Base-by-base conservation (phyloP, 2,113 vertebrate genomes). In the Chloroceryle aenea region DNA sequence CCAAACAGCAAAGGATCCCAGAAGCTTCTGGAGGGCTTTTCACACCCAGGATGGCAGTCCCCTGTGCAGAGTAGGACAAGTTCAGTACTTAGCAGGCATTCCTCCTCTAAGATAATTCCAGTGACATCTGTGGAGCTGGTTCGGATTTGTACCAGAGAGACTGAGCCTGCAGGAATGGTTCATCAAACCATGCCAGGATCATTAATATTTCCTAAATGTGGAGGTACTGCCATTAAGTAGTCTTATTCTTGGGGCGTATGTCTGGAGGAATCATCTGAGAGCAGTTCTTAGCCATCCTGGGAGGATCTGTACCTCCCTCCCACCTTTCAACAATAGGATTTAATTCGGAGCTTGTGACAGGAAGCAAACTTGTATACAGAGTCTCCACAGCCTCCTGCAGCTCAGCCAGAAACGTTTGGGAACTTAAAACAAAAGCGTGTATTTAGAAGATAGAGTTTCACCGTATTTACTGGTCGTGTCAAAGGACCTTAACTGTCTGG, bases 381-480 rank as follows among this genome's bases (percentile, higher is more conserved):
- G 32, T 90, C 87, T 76, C 93, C 74, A 80, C 10, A 69, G 45
- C 85, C 85, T 91, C 85, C 78, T 7, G 0, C 38, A 58, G 55
- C 74, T 85, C 45, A 3, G 77, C 86, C 87, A 95, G 83, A 82
- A 87, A 78, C 85, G 87, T 91, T 85, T 94, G 84, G 87, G 87
- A 94, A 94, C 82, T 85, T 83, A 91, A 96, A 97, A 93, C 91
- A 91, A 96, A 96, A 88, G 89, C 87, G 67, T 91, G 85, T 90
- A 94, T 96, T 94, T 85, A 74, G 75, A 77, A 79, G 93, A 83
- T 91, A 83, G 55, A 76, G 72, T 94, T 97, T 96, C 79, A 89
- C 52, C 58, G 9, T 71, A 95, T 95, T 93, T 91, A 93, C 96
- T 86, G 75, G 94, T 93, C 74, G 87, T 90, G 91, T 95, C 91